Base-by-base conservation (phyloP, 2,113 vertebrate species). In the Rhinoderma darwinii region DNA sequence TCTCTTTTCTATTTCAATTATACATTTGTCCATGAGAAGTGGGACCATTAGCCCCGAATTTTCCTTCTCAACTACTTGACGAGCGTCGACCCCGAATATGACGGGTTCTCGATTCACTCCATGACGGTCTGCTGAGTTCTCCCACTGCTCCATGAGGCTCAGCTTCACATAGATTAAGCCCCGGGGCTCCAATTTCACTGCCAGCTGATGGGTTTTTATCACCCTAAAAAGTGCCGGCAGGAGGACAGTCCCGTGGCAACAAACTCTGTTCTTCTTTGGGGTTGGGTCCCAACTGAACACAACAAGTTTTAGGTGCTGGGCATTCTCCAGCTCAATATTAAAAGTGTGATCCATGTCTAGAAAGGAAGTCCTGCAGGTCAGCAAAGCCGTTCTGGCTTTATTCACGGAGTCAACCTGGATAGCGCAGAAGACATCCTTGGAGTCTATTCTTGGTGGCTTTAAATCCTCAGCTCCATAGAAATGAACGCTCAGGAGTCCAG, bases 301-400 rank as follows among this genome's bases (percentile, higher is more conserved):
- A 47, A 99, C 97, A 63, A 99, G 92, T 90, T 99, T 99, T 90
- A 99, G 94, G 90, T 98, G 97, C 93, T 99, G 98, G 1, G 98
- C 98, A 0, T 99, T 99, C 93, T 99, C 98, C 32, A 99, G 94
- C 89, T 99, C 97, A 80, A 99, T 98, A 92, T 99, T 99, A 90
- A 99, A 99, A 0, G 98, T 99, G 92, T 99, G 98, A 91, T 99
- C 98, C 97, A 99, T 99, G 88, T 97, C 97, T 54, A 99, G 91
- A 91, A 99, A 99, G 0, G 96, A 89, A 0, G 97, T 97, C 88
- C 96, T 95, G 79, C 98, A 99, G 0, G 97, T 98, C 50, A 99
- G 96, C 83, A 99, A 93, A 11, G 98, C 98, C 2, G 97, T 99
- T 50, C 98, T 96, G 14, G 98, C 98, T 92, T 99, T 98, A 87